phyloP scores from a whole-genome alignment of 2,888 invertebrate species.

The Ephialtes manifestator region DNA sequence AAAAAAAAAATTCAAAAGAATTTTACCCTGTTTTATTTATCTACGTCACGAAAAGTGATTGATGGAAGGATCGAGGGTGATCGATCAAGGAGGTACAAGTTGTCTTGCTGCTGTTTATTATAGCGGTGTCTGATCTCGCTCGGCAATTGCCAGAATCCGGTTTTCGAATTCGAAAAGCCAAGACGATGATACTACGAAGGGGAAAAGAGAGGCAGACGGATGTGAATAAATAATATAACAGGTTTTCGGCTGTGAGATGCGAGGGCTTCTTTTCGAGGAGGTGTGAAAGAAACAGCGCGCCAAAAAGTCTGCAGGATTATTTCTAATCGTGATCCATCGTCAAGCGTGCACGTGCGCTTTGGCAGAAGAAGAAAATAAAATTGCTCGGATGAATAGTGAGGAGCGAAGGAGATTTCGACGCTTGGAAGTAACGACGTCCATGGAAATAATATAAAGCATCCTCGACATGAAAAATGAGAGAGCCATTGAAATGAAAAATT shows the following conservation, averaged over 20 bases:
- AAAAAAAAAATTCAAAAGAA: background rate
- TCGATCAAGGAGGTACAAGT: slow-evolving; percentile 44
- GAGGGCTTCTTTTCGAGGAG: slow-evolving; percentile 10
- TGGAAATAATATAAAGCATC: no score
- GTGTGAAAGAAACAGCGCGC: slow-evolving; percentile 15
- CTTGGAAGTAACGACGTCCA: background rate
- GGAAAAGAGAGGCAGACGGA: slow-evolving; percentile 12
- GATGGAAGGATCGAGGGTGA: slow-evolving; percentile 33
- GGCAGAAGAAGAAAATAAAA: background rate
- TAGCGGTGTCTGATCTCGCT: slow-evolving; percentile 29
- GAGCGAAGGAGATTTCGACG: background rate
- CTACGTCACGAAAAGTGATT: background rate
- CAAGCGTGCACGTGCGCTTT: slow-evolving; percentile 6
- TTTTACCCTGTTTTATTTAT: background rate
- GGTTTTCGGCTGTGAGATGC: slow-evolving; percentile 28
- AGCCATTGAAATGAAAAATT: no score
- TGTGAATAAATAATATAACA: slow-evolving; percentile 61
- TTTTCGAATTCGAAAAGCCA: slow-evolving; percentile 47
- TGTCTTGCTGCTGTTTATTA: background rate
- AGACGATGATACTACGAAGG: slow-evolving; percentile 35
- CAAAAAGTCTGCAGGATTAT: slow-evolving; percentile 61
- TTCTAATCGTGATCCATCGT: slow-evolving; percentile 70
- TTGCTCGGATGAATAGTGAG: background rate
- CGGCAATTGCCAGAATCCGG: slow-evolving; percentile 38
- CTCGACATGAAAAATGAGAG: no score